phyloP scores from a whole-genome alignment of 2,888 invertebrate species.

The Sarcophaga carnaria region DNA sequence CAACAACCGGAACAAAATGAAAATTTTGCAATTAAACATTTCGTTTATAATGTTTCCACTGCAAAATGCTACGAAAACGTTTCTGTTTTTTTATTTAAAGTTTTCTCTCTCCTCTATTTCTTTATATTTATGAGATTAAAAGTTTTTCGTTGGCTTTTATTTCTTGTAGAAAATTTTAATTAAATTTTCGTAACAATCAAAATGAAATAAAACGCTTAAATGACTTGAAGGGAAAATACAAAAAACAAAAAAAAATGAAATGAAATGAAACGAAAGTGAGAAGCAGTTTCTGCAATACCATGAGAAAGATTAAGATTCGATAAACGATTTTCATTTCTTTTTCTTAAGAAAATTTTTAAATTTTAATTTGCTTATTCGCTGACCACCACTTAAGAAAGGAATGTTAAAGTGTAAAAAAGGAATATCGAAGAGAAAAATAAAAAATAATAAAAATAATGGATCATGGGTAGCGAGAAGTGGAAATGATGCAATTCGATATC shows the following conservation, averaged over 20 bases:
- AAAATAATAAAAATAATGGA: too few relatives aligned
- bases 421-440: too few relatives aligned
- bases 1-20: too few relatives aligned
- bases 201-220: slow-evolving; percentile 31
- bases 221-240: slow-evolving; percentile 19
- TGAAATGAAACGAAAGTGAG: not conserved
- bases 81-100: slow-evolving; percentile 4
- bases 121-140: too few relatives aligned
- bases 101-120: too few relatives aligned
- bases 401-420: too few relatives aligned
- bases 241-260: not conserved
- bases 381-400: not conserved
- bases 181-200: slow-evolving; percentile 16
- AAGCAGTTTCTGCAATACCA: slow-evolving; percentile 13
- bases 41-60: slow-evolving; percentile 5
- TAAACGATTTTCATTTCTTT: slow-evolving; percentile 1
- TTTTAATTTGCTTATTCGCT: slow-evolving; percentile 7
- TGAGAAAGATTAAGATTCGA: not conserved
- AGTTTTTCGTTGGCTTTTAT: too few relatives aligned
- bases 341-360: slow-evolving; percentile 2
- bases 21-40: slow-evolving; percentile 31
- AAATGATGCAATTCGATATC: too few relatives aligned
- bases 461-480: too few relatives aligned
- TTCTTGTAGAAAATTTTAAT: slow-evolving; percentile 24
- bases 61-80: not conserved